A percentile compares a stretch with the other conserved stretches of the same genome.
Conservation (phyloP, 2,888 invertebrate genomes). For the Lepidonotus clava region DNA sequence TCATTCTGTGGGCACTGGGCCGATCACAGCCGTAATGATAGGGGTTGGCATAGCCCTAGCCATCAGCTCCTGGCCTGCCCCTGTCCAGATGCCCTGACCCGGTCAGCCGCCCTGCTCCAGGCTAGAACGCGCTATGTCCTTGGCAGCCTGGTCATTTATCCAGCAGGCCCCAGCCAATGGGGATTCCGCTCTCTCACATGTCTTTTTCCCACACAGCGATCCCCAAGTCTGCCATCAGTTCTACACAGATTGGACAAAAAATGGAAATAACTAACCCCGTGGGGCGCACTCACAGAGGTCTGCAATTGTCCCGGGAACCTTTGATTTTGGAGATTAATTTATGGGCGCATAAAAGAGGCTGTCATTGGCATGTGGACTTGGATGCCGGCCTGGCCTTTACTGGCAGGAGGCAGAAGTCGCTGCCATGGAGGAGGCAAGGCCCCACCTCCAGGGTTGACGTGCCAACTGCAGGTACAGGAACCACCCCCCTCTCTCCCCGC, state of each 20-base stretch:
- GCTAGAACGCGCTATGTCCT: background rate
- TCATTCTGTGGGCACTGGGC: no score
- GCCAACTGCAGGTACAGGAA: background rate
- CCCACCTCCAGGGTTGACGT: background rate
- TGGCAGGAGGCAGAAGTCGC: background rate
- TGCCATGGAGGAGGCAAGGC: background rate
- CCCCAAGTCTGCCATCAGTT: no score
- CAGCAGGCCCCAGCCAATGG: no score
- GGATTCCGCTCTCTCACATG: no score
- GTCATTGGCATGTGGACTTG: background rate
- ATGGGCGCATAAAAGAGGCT: background rate
- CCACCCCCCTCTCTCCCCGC: background rate
- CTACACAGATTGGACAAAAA: no score
- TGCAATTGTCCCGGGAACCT: background rate
- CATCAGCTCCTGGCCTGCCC: background rate
- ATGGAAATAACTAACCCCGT: background rate
- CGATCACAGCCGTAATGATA: no score
- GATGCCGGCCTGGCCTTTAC: background rate
- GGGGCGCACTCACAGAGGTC: background rate
- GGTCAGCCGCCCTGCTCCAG: background rate
- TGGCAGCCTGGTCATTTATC: background rate
- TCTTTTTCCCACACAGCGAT: no score
- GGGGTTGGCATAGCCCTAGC: no score
- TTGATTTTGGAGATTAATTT: conserved; percentile 22
- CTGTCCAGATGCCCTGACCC: background rate